phyloP scores from a whole-genome alignment of 2,797 vertebrate genomes.

The Myripristis murdjan region DNA sequence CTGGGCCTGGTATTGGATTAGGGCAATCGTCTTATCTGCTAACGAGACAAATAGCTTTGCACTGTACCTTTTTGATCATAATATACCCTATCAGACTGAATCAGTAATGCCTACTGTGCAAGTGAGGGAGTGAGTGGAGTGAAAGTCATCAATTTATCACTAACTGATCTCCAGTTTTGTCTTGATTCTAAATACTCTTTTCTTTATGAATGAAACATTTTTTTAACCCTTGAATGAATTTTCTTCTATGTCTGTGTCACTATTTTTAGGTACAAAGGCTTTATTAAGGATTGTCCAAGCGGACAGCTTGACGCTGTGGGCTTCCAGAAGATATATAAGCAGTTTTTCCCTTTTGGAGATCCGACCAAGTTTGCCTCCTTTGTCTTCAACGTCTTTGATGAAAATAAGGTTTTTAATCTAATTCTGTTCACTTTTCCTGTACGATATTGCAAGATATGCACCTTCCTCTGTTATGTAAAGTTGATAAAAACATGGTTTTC shows the following conservation, averaged over 20 bases:
- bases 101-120: conserved; percentile 22
- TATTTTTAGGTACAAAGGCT: conserved; percentile 95
- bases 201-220: conserved; percentile 1
- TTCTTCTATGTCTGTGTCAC: conserved; percentile 19
- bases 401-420: conserved; percentile 92
- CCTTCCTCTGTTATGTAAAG: not conserved
- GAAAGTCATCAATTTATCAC: conserved; percentile 9
- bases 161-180: conserved; percentile 10
- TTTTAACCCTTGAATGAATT: conserved; percentile 4
- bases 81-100: conserved; percentile 41
- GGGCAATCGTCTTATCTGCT: conserved; percentile 69
- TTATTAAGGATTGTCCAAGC: conserved; percentile 99
- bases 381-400: conserved; percentile 99
- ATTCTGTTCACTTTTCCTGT: not conserved
- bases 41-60: conserved; percentile 76
- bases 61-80: conserved; percentile 64
- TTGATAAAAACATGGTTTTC: conserved; percentile 1
- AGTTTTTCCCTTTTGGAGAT: conserved; percentile 98
- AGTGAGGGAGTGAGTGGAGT: conserved; percentile 8
- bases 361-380: conserved; percentile 99
- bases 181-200: not conserved
- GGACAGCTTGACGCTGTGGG: conserved; percentile 96
- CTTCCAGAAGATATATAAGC: conserved; percentile 99
- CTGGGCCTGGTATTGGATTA: conserved; percentile 73
- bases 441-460: not conserved